phyloP scores from a whole-genome alignment of 2,797 vertebrate genomes.

The Fratercula arctica region DNA sequence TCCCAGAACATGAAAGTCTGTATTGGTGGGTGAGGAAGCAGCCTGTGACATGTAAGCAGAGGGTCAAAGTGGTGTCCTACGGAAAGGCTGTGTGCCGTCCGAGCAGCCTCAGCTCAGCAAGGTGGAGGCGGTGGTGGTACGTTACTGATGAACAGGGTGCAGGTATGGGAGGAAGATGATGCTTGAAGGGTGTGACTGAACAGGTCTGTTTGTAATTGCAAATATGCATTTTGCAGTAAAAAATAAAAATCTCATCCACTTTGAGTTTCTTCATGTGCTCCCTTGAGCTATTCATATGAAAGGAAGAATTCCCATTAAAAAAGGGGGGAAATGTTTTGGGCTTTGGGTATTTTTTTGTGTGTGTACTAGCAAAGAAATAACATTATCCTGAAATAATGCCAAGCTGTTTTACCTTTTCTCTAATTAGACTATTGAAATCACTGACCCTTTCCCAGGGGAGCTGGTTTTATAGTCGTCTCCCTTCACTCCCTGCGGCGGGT shows the following conservation, averaged over 20 bases:
- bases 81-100: not conserved
- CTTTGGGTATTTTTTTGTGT: not conserved
- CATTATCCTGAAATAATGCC: not conserved
- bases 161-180: not conserved
- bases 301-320: not conserved
- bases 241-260: not conserved
- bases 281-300: not conserved
- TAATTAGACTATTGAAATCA: not conserved
- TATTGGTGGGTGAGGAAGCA: not conserved
- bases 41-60: not conserved
- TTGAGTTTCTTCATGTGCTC: not conserved
- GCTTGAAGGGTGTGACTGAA: not conserved
- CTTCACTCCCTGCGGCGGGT: rapidly evolving
- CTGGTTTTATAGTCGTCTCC: not conserved
- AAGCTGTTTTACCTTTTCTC: not conserved
- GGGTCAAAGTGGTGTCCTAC: not conserved
- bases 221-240: not conserved
- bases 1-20: not conserved
- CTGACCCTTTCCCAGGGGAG: not conserved
- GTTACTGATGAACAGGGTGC: not conserved
- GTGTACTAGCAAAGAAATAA: rapidly evolving
- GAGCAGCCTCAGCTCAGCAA: not conserved
- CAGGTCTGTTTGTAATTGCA: not conserved
- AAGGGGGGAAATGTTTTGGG: not conserved
- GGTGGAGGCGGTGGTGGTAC: not conserved